phyloP scores from a whole-genome alignment of 2,797 vertebrate genomes.

The Rhinoraja longicauda region DNA sequence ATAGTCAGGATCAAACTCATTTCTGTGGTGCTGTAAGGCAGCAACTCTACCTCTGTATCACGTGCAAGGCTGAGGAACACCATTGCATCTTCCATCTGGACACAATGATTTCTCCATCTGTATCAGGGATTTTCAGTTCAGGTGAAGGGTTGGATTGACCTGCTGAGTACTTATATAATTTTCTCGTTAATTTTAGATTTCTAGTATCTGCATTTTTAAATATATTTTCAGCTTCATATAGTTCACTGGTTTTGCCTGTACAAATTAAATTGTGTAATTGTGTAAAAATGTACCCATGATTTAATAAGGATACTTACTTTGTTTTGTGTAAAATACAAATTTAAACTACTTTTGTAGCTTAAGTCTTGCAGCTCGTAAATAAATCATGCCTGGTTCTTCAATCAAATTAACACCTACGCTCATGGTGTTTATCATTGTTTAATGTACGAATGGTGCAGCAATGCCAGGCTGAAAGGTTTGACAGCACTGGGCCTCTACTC shows the following conservation, averaged over 20 bases:
- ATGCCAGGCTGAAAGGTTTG: not conserved
- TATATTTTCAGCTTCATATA: not conserved
- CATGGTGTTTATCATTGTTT: not conserved
- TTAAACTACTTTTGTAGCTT: not conserved
- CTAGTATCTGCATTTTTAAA: too few species aligned
- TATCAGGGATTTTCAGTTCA: too few species aligned
- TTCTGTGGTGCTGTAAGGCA: too few species aligned
- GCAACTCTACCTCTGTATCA: too few species aligned
- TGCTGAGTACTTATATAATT: too few species aligned
- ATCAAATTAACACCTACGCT: not conserved
- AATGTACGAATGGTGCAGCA: not conserved
- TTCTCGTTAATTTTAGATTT: too few species aligned
- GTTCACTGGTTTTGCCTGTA: constrained; percentile 8
- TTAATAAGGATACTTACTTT: constrained; percentile 27
- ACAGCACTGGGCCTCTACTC: too few species aligned
- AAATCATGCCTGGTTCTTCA: not conserved
- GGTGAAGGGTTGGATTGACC: too few species aligned
- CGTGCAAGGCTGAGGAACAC: too few species aligned
- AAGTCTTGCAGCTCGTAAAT: not conserved
- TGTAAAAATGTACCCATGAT: constrained; percentile 23
- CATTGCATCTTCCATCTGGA: too few species aligned
- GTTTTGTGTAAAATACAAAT: not conserved
- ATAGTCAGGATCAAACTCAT: too few species aligned
- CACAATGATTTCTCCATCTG: too few species aligned
- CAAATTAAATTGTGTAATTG: constrained; percentile 4